Percentiles rank a stretch among this genome's conserved stretches.
phyloP scores from a whole-genome alignment of 2,888 invertebrate genomes.

The Lampropteryx suffumata region DNA sequence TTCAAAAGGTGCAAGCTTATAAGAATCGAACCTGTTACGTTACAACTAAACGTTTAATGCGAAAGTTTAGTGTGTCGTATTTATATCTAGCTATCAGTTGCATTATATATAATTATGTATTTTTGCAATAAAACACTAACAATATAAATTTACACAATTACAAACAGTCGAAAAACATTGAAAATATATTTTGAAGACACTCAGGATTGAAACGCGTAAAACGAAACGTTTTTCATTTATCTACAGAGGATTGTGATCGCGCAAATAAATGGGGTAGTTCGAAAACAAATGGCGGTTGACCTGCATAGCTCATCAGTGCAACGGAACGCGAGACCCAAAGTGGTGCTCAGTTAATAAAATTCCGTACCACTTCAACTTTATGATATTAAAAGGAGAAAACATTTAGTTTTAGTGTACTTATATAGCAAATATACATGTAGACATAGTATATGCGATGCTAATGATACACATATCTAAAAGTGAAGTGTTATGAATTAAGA shows the following conservation, averaged over 20 bases:
- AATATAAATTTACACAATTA: too few relatives aligned
- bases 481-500: too few relatives aligned
- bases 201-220: neutral
- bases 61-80: too few relatives aligned
- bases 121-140: too few relatives aligned
- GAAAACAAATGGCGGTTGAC: conserved; percentile 1
- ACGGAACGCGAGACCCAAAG: conserved; percentile 17
- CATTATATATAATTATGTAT: too few relatives aligned
- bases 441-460: neutral
- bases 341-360: conserved; percentile 13
- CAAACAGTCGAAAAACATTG: too few relatives aligned
- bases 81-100: too few relatives aligned
- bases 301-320: conserved; percentile 14
- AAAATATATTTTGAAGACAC: neutral
- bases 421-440: neutral
- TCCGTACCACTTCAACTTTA: neutral
- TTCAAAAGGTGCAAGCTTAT: too few relatives aligned
- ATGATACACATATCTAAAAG: neutral
- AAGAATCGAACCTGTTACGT: too few relatives aligned
- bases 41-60: too few relatives aligned
- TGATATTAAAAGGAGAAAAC: neutral
- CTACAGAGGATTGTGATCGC: neutral
- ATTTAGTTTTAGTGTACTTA: neutral
- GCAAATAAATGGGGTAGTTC: conserved; percentile 6
- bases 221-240: conserved; percentile 1